Evolutionary conservation across 1,140 invertebrate genomes (phyloP), one percentile per base, ranked within the genome.

Genomic region (Drosophila sp.): DNA sequence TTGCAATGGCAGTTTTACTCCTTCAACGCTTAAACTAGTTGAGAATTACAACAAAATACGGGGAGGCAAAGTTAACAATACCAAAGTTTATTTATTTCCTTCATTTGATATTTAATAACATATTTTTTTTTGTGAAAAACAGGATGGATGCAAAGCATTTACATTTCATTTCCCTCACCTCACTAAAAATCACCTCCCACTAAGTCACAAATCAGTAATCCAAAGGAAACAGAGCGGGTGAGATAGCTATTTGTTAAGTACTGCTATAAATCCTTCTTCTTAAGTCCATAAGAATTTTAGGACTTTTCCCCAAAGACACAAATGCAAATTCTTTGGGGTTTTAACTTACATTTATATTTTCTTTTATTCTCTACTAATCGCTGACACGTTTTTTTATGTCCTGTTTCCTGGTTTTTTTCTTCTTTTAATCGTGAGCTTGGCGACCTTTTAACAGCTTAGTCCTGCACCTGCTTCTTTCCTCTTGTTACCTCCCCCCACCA

Each of bases 371-470:
- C 7, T 29, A 30, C 62, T 79, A 83, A 87, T 87, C 70, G 84
- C 65, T 63, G 72, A 66, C 74, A 76, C 75, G 57, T 33, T 72
- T 66, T 72, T 60, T 38, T 11, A 3, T 38, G 8, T 38, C 8
- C 0, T 38, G 8, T 38, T 38, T 38, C 3, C 8, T 38, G 17
- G 17, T 17, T 38, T 38, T 10, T 50, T 50, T n/a, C 25, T 47
- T 47, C 6, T 8, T 47, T 50, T 50, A 50, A 50, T 50, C 44
- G 25, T 27, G 44, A 61, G 66, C 70, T 55, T 66, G 40, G 35
- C 72, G 67, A 84, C 80, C 85, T 90, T 90, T 89, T 89, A 89
- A 80, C 33, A 80, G 84, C 84, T 89, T 89, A 84, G 68, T 50
- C 62, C 66, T 78, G 70, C 77, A 89, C 84, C 84, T 89, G 84